These are phyloP conservation scores for Oreochromis aureus DNA, from an alignment of 2,113 vertebrate species.

Conservation along the genomic window DNA sequence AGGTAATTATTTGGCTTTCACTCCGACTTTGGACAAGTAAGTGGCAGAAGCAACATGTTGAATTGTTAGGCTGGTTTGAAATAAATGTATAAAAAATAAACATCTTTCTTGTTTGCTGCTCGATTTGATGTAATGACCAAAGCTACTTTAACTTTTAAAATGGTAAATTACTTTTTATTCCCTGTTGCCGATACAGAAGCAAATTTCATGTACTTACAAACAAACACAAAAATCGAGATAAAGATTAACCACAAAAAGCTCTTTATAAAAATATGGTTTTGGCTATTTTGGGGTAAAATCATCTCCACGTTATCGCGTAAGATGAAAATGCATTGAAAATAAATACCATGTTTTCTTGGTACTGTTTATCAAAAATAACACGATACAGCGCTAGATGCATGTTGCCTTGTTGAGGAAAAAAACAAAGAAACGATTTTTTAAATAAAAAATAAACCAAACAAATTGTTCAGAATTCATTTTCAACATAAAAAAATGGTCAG, in stretches of 20 bases:
- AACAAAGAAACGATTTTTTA: neutral
- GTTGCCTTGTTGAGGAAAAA: neutral
- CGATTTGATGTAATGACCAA: neutral
- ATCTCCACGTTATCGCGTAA: neutral
- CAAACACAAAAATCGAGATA: neutral
- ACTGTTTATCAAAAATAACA: neutral
- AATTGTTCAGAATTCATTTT: neutral
- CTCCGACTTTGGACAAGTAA: neutral
- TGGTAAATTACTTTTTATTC: neutral
- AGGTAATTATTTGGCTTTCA: neutral
- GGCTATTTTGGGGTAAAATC: neutral
- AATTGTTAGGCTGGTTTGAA: neutral
- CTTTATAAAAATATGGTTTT: neutral
- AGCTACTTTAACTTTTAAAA: neutral
- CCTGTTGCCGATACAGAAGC: neutral
- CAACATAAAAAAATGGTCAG: neutral
- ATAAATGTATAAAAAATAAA: neutral
- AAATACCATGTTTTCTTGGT: neutral
- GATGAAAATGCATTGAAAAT: neutral
- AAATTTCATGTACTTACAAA: neutral
- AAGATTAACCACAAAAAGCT: neutral
- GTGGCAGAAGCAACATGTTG: neutral
- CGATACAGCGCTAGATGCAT: neutral
- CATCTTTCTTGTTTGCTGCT: neutral
- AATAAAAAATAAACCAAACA: neutral